Evolutionary conservation across 2,888 invertebrate species (phyloP), one percentile per base, ranked within the genome.

Genomic region (Acronicta alni): DNA sequence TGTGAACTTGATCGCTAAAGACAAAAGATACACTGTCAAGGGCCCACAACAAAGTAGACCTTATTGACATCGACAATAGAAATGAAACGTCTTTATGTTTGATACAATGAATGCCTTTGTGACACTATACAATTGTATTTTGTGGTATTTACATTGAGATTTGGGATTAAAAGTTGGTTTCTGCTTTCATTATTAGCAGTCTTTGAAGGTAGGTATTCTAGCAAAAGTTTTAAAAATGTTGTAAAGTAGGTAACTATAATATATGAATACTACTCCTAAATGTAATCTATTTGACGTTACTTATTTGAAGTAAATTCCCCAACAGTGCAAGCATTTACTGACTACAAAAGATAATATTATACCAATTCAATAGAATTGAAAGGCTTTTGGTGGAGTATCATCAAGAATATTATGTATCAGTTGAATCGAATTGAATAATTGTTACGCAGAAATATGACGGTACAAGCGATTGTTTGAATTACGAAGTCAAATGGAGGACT

Each of bases 401-500:
- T 68, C 39, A 47, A 30, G 62, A 35, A 43, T 32, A 54, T 47
- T 64, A 57, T 47, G 38, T 57, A 46, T 58, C 44, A 62, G 60
- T 71, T 55, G 44, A 59, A 63, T 59, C 30, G 35, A 67, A 67
- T 55, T 66, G 67, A 72, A 75, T 68, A 75, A 70, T 72, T 63
- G 51, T 49, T 52, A 67, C 55, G 64, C 59, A 77, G 68, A 75
- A 75, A 72, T 67, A 74, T 39, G 51, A 48, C 37, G 32, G 67
- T 60, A 66, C 64, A 57, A 69, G 60, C 60, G 60, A 76, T 82
- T 84, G 81, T 84, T 83, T 79, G 72, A 80, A 81, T 80, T 75
- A 66, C 69, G 72, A 82, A 87, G 81, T 84, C 81, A 82, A 82
- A 85, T 77, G 73, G 67, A 77, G 65, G 68, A 78, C 78, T 83